Evolutionary conservation across 2,888 invertebrate species (phyloP), one percentile per base, ranked within the genome.

Genomic region (Disparrhopalites patrizii): DNA sequence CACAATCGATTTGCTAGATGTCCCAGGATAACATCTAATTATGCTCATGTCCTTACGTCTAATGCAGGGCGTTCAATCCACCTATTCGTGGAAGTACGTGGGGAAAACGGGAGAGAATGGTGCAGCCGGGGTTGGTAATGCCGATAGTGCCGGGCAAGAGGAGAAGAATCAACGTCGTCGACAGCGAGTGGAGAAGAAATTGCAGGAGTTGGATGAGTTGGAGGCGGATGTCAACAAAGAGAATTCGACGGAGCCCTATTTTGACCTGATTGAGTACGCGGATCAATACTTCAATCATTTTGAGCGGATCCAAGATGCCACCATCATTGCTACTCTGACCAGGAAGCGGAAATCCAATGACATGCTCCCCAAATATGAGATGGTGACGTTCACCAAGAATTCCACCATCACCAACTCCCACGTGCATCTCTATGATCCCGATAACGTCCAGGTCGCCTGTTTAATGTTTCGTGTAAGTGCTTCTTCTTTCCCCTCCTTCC

Each of bases 371-470:
- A 93, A 93, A 77, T 90, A 91, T 76, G 94, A 96, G 79, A 94
- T 96, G 93, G 87, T 94, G 25, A 88, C 87, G 0, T 95, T 89
- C 78, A 90, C 91, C 78, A 90, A 92, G 78, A 89, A 88, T 50
- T 90, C 89, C 76, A 87, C 88, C 66, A 95, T 96, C 74, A 91
- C 93, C 0, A 92, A 90, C 60, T 94, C 95, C 0, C 95, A 95
- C 79, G 89, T 96, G 76, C 93, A 93, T 77, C 86, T 96, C 83
- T 93, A 94, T 78, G 95, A 96, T 81, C 93, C 94, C 0, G 94
- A 95, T 78, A 95, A 95, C 79, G 87, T 94, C 18, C 62, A 65
- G 31, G 43, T 72, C 1, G 68, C 65, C 23, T 68, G 94, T 77
- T 88, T 86, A 71, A 89, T 93, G 71, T 96, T 95, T 79, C 86